Evolutionary conservation across 2,888 invertebrate species (phyloP).

Genomic region (Diploptera punctata): DNA sequence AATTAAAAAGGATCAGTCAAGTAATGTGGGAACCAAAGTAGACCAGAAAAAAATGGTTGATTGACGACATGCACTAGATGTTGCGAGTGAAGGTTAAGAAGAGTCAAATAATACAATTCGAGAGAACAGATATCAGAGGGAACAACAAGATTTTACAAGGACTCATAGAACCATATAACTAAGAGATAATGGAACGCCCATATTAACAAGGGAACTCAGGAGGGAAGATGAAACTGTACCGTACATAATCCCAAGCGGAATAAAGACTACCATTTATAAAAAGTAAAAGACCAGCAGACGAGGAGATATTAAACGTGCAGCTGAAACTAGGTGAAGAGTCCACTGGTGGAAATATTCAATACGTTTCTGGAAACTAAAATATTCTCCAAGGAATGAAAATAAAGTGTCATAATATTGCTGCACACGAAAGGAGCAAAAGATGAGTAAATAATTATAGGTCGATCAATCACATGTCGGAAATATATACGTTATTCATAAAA

Average conservation of each 20-base stretch:
- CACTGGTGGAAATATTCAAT: not conserved
- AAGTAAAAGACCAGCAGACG: not conserved
- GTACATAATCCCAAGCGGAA: not conserved
- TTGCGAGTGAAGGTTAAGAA: not conserved
- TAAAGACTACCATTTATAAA: not conserved
- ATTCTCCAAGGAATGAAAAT: not conserved
- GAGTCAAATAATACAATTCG: not conserved
- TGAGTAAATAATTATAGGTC: no score
- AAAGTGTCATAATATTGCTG: not conserved
- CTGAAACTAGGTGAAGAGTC: not conserved
- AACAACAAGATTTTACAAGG: not conserved
- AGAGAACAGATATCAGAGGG: no score
- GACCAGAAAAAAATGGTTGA: not conserved
- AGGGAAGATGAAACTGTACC: not conserved
- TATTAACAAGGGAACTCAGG: not conserved
- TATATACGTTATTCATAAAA: not conserved
- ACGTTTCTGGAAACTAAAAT: not conserved
- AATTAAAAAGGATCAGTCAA: not conserved
- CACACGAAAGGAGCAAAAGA: not conserved
- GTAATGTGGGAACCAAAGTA: not conserved
- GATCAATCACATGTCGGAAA: no score
- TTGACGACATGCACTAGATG: not conserved
- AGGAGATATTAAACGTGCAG: not conserved
- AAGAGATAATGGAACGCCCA: not conserved
- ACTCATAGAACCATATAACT: not conserved